phyloP scores from a whole-genome alignment of 2,113 vertebrate species.

The Ochotona princeps region DNA sequence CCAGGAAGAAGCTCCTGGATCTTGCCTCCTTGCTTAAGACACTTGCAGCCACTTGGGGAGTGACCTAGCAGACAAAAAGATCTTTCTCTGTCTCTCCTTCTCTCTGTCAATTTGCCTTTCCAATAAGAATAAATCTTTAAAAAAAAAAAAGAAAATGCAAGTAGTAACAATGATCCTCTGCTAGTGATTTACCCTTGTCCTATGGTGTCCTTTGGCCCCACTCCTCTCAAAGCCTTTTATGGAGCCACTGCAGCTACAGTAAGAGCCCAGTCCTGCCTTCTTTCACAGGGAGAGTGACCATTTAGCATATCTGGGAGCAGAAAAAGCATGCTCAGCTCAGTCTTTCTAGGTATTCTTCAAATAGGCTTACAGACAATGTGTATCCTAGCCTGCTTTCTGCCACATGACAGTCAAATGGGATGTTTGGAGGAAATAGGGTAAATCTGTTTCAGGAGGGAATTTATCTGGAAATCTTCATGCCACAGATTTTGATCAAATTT shows the following conservation, averaged over 20 bases:
- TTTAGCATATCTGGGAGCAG: neutral
- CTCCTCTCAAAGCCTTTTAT: neutral
- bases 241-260: neutral
- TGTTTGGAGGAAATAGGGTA: neutral
- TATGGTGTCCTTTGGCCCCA: neutral
- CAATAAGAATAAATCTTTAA: too few relatives aligned
- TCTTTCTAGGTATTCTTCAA: neutral
- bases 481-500: neutral
- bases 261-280: neutral
- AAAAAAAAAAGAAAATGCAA: conserved; percentile 18
- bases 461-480: neutral
- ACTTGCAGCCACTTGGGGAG: too few relatives aligned
- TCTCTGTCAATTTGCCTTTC: too few relatives aligned
- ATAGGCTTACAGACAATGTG: neutral
- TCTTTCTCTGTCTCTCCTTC: too few relatives aligned
- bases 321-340: neutral
- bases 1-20: too few relatives aligned
- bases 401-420: neutral
- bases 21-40: too few relatives aligned
- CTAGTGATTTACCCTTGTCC: neutral
- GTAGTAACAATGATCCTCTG: neutral
- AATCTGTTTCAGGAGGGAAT: neutral
- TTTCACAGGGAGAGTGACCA: neutral
- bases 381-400: neutral
- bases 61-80: too few relatives aligned